Base-by-base conservation (phyloP, 2,888 invertebrate species). In the Chironomus tentans region DNA sequence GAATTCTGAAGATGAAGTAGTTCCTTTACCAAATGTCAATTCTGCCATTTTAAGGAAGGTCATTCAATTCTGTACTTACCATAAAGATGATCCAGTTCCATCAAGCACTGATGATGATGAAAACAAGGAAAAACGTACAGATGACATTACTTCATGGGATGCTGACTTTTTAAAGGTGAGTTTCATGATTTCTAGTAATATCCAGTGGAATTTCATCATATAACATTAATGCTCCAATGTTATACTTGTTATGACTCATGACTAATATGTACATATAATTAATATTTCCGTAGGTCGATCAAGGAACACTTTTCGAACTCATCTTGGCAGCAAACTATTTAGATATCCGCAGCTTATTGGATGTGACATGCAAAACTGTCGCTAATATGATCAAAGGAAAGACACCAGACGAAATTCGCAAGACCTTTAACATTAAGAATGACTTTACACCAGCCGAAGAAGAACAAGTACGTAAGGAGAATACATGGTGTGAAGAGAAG, bases 351-450 rank as follows among this genome's bases (percentile, higher is more conserved):
- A 95, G 97, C 1, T 86, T 99, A 77, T 85, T 98, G 80, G 98
- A 98, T 85, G 98, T 98, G 0, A 97, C 98, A 0, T 99, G 98
- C 85, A 99, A 99, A 85, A 96, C 97, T 0, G 97, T 97, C 70
- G 97, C 97, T 5, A 97, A 97, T 82, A 97, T 98, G 97, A 97
- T 98, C 80, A 97, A 97, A 83, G 97, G 97, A 13, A 98, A 97
- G 82, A 95, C 96, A n/a, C 96, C 97, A 0, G 97, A 97, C 81
- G 97, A 97, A 83, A 97, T 97, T 78, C 90, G 98, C 10, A 97
- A 96, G 83, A 97, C 96, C 0, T 98, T 98, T 83, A 97, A 97
- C 82, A 97, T 98, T 78, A 96, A 97, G 84, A 97, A 97, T 84
- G 97, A 97, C 83, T 97, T 97, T 80, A 93, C 94, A 6, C 93